Base-by-base conservation (phyloP, 2,888 invertebrate species). In the Fabriciana adippe region DNA sequence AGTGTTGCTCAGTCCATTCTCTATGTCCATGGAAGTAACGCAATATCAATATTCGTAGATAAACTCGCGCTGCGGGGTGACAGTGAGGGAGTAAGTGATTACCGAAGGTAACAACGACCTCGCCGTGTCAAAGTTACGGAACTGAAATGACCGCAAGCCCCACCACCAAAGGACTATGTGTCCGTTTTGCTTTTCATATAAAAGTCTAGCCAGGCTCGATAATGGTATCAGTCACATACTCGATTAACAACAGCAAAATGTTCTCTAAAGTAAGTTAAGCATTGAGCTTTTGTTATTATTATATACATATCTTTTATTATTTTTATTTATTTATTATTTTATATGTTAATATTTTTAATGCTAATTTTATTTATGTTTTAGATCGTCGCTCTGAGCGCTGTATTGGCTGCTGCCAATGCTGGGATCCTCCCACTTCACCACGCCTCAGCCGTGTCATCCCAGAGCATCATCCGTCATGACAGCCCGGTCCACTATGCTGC, bases 91-190 rank as follows among this genome's bases (percentile, higher is more conserved):
- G 80, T 79, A 79, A 80, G 82, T 81, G 79, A 87, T 82, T 80
- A 77, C 74, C 78, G 78, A 77, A 79, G 82, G 82, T 85, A 81
- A 77, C 73, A 77, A 79, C 83, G 92, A 92, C 92, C 92, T 92
- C 92, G 92, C 83, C 83, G 86, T 92, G 92, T 92, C 92, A 92
- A 91, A 92, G 86, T 92, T 92, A 90, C 92, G 92, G 92, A 92
- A 92, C 92, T 89, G 74, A 82, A 85, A 80, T 89, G 90, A 89
- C 91, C 90, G 87, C 83, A 80, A 75, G 74, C 89, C 90, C 91
- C 91, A 80, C 91, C 84, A 87, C 82, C 61, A 57, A 81, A 87
- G 90, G 89, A 87, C 85, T 74, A 81, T 79, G 81, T 78, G 86
- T 89, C 86, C 86, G 89, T 88, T 90, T 89, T 88, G 88, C 88